These are phyloP conservation scores for Scotopteryx bipunctaria DNA, from an alignment of 2,888 invertebrate genomes.

Conservation along the genomic window DNA sequence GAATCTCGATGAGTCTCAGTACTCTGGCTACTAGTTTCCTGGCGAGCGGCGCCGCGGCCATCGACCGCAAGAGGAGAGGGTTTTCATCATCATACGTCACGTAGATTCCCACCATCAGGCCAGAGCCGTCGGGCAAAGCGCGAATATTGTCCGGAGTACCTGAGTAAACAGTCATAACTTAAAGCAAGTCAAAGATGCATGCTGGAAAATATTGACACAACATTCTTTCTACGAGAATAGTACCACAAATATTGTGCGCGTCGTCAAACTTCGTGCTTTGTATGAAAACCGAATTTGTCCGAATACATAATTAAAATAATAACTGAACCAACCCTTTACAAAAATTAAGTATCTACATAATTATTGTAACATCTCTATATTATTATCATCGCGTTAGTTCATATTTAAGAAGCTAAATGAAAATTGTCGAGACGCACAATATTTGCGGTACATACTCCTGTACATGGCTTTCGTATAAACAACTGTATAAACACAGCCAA, in stretches of 20 bases:
- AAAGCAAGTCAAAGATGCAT: not conserved
- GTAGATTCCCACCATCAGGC: conserved; percentile 86
- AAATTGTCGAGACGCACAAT: too few species aligned
- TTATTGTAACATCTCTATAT: too few species aligned
- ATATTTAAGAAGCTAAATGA: too few species aligned
- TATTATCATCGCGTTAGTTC: too few species aligned
- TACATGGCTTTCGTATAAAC: conserved; percentile 12
- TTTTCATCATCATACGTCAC: conserved; percentile 79
- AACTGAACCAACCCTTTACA: too few species aligned
- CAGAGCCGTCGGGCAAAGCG: conserved; percentile 84
- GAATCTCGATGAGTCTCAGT: conserved; percentile 83
- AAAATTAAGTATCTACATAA: too few species aligned
- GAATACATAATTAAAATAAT: too few species aligned
- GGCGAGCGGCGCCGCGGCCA: conserved; percentile 85
- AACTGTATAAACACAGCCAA: conserved; percentile 40
- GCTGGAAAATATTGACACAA: too few species aligned
- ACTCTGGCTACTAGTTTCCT: conserved; percentile 86
- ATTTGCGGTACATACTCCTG: not conserved
- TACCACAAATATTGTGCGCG: too few species aligned
- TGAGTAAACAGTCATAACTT: conserved; percentile 34
- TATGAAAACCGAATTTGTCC: too few species aligned
- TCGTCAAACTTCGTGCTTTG: too few species aligned
- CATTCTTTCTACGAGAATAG: not conserved
- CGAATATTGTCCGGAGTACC: conserved; percentile 87
- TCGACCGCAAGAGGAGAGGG: conserved; percentile 79